A percentile compares a stretch with the other conserved stretches of the same genome.
These are phyloP conservation scores for Echinops telfairi DNA, from an alignment of 2,113 vertebrate species.

Conservation along the genomic window DNA sequence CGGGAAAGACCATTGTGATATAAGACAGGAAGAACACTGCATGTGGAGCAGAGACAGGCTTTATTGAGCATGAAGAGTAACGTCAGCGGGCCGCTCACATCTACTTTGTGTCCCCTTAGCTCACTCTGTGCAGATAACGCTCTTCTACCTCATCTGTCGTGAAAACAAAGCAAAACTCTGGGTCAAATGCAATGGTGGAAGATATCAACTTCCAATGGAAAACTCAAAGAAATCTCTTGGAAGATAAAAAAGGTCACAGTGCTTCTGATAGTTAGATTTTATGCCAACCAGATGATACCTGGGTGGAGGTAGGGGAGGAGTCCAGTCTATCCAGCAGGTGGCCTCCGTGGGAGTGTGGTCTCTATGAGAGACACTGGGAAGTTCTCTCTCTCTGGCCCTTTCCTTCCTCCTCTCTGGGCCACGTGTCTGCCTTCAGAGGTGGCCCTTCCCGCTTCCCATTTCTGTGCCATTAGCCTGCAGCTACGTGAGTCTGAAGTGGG, in stretches of 20 bases:
- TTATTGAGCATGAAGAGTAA: constrained; percentile 14
- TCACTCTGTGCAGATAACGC: neutral
- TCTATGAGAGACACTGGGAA: neutral
- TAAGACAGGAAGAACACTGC: neutral
- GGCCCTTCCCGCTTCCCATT: too few relatives aligned
- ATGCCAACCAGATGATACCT: too few relatives aligned
- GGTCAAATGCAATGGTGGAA: neutral
- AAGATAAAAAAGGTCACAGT: neutral
- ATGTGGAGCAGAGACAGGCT: neutral
- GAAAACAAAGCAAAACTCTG: constrained; percentile 31
- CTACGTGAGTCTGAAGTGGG: too few relatives aligned
- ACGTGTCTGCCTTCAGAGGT: too few relatives aligned
- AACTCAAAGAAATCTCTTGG: constrained; percentile 3
- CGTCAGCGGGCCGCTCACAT: neutral
- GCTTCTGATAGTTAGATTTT: too few relatives aligned
- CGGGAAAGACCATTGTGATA: neutral
- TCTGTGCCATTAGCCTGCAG: too few relatives aligned
- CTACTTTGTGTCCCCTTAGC: neutral
- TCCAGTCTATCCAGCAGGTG: too few relatives aligned
- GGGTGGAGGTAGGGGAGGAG: neutral
- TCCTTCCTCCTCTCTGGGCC: too few relatives aligned
- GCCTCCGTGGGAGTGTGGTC: too few relatives aligned
- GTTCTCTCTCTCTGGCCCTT: too few relatives aligned
- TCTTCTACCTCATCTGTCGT: neutral
- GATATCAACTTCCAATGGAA: neutral